Evolutionary conservation across 2,113 vertebrate genomes (phyloP), one percentile per base, ranked within the genome.

Genomic region (Poecilia latipinna): DNA sequence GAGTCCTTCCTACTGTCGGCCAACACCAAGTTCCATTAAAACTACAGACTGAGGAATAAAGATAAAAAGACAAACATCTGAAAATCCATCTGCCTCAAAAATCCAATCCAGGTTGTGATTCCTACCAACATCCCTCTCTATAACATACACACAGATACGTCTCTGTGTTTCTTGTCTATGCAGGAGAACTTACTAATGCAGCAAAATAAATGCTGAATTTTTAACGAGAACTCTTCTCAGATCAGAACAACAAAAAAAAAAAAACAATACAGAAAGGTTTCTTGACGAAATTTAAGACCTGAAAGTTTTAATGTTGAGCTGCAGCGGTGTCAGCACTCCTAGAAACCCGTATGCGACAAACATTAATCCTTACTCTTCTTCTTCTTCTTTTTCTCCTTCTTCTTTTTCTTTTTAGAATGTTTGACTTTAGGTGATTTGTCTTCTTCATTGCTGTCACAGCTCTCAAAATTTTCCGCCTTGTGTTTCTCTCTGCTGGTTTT

Each of bases 341-440:
- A 48, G 13, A 48, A 12, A 24, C 2, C 54, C 12, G n/a, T 17
- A 71, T 1, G 4, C 17, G 4, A 28, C 12, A 65, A 65, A 37
- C 26, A 19, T 78, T 66, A 91, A 33, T 70, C 8, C 26, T 87
- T 70, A 15, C 82, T 82, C 12, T 87, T 80, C 17, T 88, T 80
- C 17, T 87, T 82, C 12, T 88, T 85, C 19, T 86, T 78, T 15
- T 89, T 67, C 6, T 90, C 26, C 62, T 90, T 69, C 39, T 92
- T 87, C 71, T 92, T 88, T 12, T 90, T 90, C 77, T 90, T 90
- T 63, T 89, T 89, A 0, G 31, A 12, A 2, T 62, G 66, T 75
- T 90, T 92, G 12, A 1, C 12, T 80, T 88, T 86, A 0, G 7
- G 12, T 1, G 57, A 51, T 60, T 78, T 82, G 15, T 74, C 57